phyloP scores from a whole-genome alignment of 2,113 vertebrate genomes.

The Syngnathus scovelli region DNA sequence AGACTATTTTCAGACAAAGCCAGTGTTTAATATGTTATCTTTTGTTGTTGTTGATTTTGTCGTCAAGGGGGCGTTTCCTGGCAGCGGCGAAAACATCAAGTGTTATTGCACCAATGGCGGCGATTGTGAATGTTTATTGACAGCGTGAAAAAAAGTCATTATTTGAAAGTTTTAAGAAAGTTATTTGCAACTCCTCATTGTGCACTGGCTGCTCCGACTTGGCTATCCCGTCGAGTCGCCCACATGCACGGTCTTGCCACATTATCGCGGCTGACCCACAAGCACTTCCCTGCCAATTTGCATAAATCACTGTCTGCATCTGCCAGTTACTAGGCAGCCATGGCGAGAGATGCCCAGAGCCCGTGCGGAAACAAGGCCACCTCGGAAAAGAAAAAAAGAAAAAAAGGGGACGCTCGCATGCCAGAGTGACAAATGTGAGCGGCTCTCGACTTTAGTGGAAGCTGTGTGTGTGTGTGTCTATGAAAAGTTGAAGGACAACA shows the following conservation, averaged over 20 bases:
- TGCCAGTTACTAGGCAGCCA: constrained; percentile 71
- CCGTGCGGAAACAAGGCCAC: constrained; percentile 68
- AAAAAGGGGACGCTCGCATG: constrained; percentile 57
- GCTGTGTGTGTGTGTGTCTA: neutral
- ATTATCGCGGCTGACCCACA: constrained; percentile 61
- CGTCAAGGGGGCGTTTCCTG: neutral
- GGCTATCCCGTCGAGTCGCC: constrained; percentile 14
- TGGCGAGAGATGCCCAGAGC: constrained; percentile 52
- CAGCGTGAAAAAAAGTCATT: neutral
- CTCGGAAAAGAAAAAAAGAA: constrained; percentile 54
- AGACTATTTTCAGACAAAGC: neutral
- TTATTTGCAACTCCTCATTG: neutral
- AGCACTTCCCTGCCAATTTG: constrained; percentile 66
- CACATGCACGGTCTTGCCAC: constrained; percentile 45
- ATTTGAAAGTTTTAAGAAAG: neutral
- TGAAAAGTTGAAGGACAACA: neutral
- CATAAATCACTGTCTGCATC: constrained; percentile 69
- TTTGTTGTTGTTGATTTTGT: neutral
- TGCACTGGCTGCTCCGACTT: neutral
- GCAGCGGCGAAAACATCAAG: constrained; percentile 5
- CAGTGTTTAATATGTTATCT: constrained; percentile 1
- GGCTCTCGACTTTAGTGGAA: constrained; percentile 38
- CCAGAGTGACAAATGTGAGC: constrained; percentile 70
- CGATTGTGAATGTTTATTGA: constrained; percentile 8
- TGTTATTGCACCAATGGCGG: neutral